Evolutionary conservation across 1,140 invertebrate genomes (phyloP), one percentile per base, ranked within the genome.

Genomic region (Anthonomus grandis): DNA sequence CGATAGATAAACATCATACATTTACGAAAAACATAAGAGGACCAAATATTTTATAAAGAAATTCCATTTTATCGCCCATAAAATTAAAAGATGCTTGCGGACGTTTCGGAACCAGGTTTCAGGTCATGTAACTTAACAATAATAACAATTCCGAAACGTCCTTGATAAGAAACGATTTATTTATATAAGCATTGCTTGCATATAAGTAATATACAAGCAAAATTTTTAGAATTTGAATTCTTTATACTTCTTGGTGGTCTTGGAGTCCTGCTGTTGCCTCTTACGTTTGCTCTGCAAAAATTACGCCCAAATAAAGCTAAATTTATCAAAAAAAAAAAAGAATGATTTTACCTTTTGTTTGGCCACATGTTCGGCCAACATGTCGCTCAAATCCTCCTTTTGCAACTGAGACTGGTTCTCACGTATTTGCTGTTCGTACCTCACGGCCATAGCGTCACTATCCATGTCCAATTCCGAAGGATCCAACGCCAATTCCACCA

Each of bases 321-420:
- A 4, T 8, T 23, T 8, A 17, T 3, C 2, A 41, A 41, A 41
- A 17, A 9, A 39, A 3, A 15, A 1, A 41, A 41, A 41, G 9
- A 23, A 34, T 34, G 13, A 34, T 34, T 9, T n/a, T 71, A 89
- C 89, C 81, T 93, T 94, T 73, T 97, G 93, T 64, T 94, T 85
- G 18, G 94, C 93, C 17, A 95, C 93, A 76, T 98, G 95, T 76
- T 98, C 95, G 18, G 95, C 95, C 57, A 98, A 83, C 95, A 99
- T 97, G 71, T 99, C 96, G 17, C 93, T 96, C 10, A 98, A 81
- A 80, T 98, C 97, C 78, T 98, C 97, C 60, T 93, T 89, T 59
- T 89, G 86, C 24, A 92, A 75, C 70, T 90, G 83, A 63, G 88
- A 87, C 68, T 95, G 91, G 67, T 93, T 87, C 69, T 97, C 94